A percentile compares a stretch with the other conserved stretches of the same genome.
Evolutionary conservation across 1,140 invertebrate genomes (phyloP).

Genomic region (Drosophila pseudoobscura): DNA sequence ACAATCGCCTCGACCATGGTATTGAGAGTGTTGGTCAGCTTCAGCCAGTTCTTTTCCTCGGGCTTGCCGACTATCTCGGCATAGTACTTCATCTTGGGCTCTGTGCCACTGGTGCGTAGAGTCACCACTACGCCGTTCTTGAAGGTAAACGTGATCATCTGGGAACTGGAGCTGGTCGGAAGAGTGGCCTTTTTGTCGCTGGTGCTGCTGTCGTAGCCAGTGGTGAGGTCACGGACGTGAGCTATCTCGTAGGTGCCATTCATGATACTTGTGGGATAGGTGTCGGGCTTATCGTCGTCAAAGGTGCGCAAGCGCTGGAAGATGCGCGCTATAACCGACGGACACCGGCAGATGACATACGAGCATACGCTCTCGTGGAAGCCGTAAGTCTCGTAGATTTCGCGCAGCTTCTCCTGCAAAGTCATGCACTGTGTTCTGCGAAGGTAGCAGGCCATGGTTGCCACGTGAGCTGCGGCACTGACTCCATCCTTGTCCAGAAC

Average conservation of each 20-base stretch:
- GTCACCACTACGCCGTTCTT: conserved; percentile 94
- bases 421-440: conserved; percentile 86
- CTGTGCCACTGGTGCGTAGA: conserved; percentile 98
- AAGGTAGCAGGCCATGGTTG: conserved; percentile 92
- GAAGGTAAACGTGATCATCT: conserved; percentile 99
- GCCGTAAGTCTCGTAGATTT: conserved; percentile 93
- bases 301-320: conserved; percentile 93
- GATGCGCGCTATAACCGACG: conserved; percentile 88
- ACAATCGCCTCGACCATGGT: conserved; percentile 92
- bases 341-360: conserved; percentile 94
- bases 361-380: conserved; percentile 93
- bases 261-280: conserved; percentile 89
- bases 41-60: conserved; percentile 88
- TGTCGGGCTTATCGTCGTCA: conserved; percentile 83
- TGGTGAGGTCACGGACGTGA: conserved; percentile 93
- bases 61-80: conserved; percentile 92
- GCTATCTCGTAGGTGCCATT: conserved; percentile 89
- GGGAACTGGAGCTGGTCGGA: conserved; percentile 89
- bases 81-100: conserved; percentile 99
- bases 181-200: conserved; percentile 89
- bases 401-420: conserved; percentile 90
- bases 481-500: conserved; percentile 99
- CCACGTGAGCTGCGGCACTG: conserved; percentile 90
- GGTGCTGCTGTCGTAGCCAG: conserved; percentile 92
- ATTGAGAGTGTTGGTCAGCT: conserved; percentile 86